Conservation (phyloP, 1,140 invertebrate genomes). For the Drosophila malerkotliana region DNA sequence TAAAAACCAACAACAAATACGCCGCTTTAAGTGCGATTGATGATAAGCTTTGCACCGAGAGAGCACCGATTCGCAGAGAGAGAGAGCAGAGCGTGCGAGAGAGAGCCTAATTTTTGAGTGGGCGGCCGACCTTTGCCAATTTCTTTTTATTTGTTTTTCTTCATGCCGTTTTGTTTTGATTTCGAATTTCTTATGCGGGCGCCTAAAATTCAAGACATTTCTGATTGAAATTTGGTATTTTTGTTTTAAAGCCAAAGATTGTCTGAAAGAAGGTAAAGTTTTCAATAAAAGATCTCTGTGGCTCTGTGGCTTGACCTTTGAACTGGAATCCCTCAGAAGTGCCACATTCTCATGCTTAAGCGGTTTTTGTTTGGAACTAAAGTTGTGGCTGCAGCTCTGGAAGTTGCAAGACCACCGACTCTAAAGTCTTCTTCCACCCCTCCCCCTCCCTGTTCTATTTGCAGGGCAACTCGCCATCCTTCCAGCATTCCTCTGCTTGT, state of each 20-base stretch:
- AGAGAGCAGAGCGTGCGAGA: background rate
- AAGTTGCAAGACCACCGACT: conserved; percentile 42
- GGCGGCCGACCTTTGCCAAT: conserved; percentile 40
- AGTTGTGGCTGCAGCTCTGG: conserved; percentile 24
- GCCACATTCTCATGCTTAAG: background rate
- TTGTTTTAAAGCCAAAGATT: background rate
- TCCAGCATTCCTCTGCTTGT: conserved; percentile 66
- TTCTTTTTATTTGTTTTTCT: conserved; percentile 36
- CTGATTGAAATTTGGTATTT: no score
- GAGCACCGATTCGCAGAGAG: conserved; percentile 2
- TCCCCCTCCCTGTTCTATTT: conserved; percentile 53
- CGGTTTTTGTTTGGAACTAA: conserved; percentile 7
- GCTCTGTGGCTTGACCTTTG: conserved; percentile 4
- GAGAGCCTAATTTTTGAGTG: conserved; percentile 29
- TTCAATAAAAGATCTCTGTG: background rate
- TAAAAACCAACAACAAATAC: conserved; percentile 48
- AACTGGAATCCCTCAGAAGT: background rate
- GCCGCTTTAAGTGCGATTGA: conserved; percentile 56
- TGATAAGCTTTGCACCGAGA: conserved; percentile 38
- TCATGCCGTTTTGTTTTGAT: conserved; percentile 63
- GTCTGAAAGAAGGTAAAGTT: no score
- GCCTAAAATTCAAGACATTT: background rate
- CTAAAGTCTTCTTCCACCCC: background rate
- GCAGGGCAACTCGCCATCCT: conserved; percentile 52
- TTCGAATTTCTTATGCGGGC: conserved; percentile 24